Base-by-base conservation (phyloP, 2,888 invertebrate genomes). In the Copidosoma aretas region DNA sequence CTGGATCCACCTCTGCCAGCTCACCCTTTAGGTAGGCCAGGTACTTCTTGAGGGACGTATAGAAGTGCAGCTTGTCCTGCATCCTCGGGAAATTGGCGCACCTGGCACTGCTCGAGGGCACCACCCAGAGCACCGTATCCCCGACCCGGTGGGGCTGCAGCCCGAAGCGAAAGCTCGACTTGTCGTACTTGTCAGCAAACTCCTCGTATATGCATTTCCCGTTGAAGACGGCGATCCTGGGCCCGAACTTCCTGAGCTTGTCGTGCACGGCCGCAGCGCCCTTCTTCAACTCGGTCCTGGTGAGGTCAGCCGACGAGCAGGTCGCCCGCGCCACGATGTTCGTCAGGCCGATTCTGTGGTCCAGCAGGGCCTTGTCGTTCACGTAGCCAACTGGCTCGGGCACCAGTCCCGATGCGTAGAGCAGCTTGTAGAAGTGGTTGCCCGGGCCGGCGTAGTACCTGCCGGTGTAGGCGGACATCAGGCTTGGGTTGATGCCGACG, bases 371-470 rank as follows among this genome's bases (percentile, higher is more conserved):
- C 12, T 76, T 73, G 68, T 83, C 84, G 63, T 81, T 78, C 57
- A 82, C 81, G 39, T 77, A 80, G 56, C 66, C 79, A 1, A 83
- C 64, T 21, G 72, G 74, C 60, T 67, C 67, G 10, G 83, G 79
- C 1, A 80, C 74, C 15, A 84, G 68, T 12, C 74, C 77, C 2
- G 83, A 82, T 15, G 74, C 79, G 43, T 80, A 77, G 8, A 84
- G 67, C n/a, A 84, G 76, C 71, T 82, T 83, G 60, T 83, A 83
- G 65, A 84, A 84, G 70, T 84, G 84, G 76, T 84, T 84, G 15
- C 84, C 83, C 4, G 82, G 81, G 14, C 83, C 83, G 5, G 83
- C 83, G 57, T 84, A 84, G 73, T 84, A 84, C 70, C 81, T 76
- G 22, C 82, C 81, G 60, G 81, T 77, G 69, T 83, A 75, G 0